Base-by-base conservation (phyloP, 2,113 vertebrate genomes). In the Callospermophilus lateralis region DNA sequence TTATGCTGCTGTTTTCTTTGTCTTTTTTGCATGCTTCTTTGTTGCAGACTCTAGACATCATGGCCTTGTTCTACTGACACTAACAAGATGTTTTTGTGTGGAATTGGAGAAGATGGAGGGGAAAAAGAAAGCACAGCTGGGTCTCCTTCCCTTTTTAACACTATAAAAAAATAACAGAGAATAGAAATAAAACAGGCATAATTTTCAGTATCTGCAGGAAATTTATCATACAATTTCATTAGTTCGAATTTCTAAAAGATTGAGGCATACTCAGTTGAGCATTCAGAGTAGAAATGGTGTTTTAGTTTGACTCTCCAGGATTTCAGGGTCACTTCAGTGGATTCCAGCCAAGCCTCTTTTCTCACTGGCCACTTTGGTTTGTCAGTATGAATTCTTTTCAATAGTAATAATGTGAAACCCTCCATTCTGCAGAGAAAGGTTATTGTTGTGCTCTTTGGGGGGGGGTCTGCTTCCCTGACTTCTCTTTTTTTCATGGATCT, bases 361-460 rank as follows among this genome's bases (percentile, higher is more conserved):
- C 84, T 84, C 26, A 80, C 61, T 70, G n/a, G 48, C 61, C n/a
- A 81, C 68, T 86, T 92, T n/a, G 68, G 68, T 73, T 94, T 97
- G 34, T 79, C 53, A 53, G 61, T 90, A 53, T 79, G 53, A 96
- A 94, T 95, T 94, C 65, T 95, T 0, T 13, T 94, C 85, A n/a
- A 5, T 39, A 53, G 51, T 65, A 58, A 95, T 84, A 95, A 95
- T 70, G 87, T 16, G 34, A 78, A 97, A 20, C 6, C 8, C 11
- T n/a, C 24, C 10, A 73, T 78, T 83, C 20, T 96, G 42, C n/a
- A 32, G 65, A 97, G 89, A 70, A 90, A 45, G 68, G 34, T 92
- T 42, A 96, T 94, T 98, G 55, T 51, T 86, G 37, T 26, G 30
- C 12, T 80, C 92, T 78, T 97, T 84, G 42, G 76, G 74, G 48